Base-by-base conservation (phyloP, 2,113 vertebrate species). In the Peucedramus taeniatus region DNA sequence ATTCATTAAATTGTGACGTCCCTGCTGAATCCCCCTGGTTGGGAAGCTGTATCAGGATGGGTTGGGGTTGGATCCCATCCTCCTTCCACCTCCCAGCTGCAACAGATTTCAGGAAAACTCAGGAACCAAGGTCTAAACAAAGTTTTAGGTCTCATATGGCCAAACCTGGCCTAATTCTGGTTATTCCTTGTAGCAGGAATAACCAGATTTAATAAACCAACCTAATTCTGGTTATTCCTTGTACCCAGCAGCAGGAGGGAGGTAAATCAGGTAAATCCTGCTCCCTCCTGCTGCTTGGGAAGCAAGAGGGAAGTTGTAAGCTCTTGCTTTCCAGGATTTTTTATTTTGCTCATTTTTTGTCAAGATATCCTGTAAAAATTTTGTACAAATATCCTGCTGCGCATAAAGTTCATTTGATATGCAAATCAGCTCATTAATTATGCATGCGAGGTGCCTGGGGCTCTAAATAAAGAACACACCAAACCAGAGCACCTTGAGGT, bases 11-110 rank as follows among this genome's bases (percentile, higher is more conserved):
- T 9, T 27, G 8, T 31, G 63, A 24, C 13, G 20, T 20, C 56
- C 59, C 23, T 45, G 3, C n/a, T 26, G 49, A 5, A 9, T 27
- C 33, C 0, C 45, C 22, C 4, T 4, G 56, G 3, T 1, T 37
- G 57, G 61, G 53, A 40, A 45, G 39, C 5, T 39, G 59, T 12
- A 26, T 16, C 47, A 57, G 76, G 31, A 15, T 10, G 49, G 20
- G 26, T 2, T 53, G 24, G 65, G 10, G 3, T 3, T 33, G n/a
- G 15, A 27, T 23, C 27, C 28, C 3, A 10, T 44, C 15, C 71
- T 66, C 28, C 23, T 33, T 9, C 27, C 56, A 22, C 21, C 53
- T 49, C 47, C n/a, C 63, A 44, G 1, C 31, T 13, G 7, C 1
- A 12, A 6, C 40, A 76, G 57, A 9, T 17, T 33, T 24, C 40